Percentiles rank a stretch among this genome's conserved stretches.
Conservation (phyloP, 2,797 vertebrate genomes). For the Toxotes lorentzi region DNA sequence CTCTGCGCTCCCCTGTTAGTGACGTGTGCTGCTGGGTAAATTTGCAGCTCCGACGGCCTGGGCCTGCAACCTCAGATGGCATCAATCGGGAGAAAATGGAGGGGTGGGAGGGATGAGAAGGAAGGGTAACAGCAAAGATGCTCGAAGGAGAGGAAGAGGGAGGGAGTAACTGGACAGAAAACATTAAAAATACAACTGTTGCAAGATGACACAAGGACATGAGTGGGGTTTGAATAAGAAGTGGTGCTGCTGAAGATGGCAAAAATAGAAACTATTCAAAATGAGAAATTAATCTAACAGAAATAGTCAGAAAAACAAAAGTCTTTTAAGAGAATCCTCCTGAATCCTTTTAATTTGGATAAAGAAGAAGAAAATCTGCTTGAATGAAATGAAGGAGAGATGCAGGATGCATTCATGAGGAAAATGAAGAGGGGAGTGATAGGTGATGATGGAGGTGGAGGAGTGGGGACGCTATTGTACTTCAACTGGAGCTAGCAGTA, state of each 20-base stretch:
- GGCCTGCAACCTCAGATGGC: constrained; percentile 80
- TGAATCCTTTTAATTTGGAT: background rate
- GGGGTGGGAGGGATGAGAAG: constrained; percentile 42
- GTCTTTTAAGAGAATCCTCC: background rate
- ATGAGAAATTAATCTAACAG: background rate
- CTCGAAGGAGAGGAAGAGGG: constrained; percentile 21
- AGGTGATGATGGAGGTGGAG: constrained; percentile 25
- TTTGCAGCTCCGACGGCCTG: constrained; percentile 72
- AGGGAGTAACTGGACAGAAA: constrained; percentile 15
- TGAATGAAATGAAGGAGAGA: background rate
- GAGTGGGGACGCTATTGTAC: constrained; percentile 68
- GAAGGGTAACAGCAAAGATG: constrained; percentile 31
- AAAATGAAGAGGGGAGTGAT: constrained; percentile 26
- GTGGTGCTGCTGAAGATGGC: background rate
- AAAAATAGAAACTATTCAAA: constrained; percentile 3
- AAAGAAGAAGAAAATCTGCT: background rate
- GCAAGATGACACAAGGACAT: constrained; percentile 5
- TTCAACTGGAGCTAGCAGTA: constrained; percentile 18
- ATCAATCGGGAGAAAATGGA: constrained; percentile 61
- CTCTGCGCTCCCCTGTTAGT: constrained; percentile 70
- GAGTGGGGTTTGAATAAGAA: background rate
- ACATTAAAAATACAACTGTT: constrained; percentile 16
- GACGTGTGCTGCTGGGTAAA: constrained; percentile 86
- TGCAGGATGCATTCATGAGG: constrained; percentile 14
- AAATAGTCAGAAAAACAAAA: background rate